Base-by-base conservation (phyloP, 2,888 invertebrate genomes). In the Cephonodes hylas region DNA sequence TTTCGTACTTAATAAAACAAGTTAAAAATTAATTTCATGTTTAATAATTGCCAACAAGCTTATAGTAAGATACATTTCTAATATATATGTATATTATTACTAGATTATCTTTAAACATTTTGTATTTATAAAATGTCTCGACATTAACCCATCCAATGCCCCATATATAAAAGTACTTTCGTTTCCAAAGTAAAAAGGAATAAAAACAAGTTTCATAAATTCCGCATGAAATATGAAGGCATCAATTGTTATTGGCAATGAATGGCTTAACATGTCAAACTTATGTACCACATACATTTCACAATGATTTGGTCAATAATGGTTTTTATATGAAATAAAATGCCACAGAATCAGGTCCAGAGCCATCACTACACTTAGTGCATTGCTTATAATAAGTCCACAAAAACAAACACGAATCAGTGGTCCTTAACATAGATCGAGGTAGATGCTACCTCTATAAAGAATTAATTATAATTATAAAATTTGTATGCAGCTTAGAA, bases 1-100 rank as follows among this genome's bases (percentile, higher is more conserved):
- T 27, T 53, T 15, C 6, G n/a, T 18, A 53, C 27, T 53, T 53
- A 53, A 53, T 31, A 25, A 53, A 53, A 53, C 53, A 46, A 25
- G 18, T 23, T n/a, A n/a, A 42, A 58, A 58, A 58, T 42, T 42
- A 58, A 23, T 23, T 58, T 23, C 38, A 42, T 15, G 42, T 58
- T 58, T 58, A 58, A 58, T 58, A 58, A 58, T 53, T 53, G 53
- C 53, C 53, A 53, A 53, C 53, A 53, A 31, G 53, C 53, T 53
- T 53, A 53, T 31, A 53, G 18, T 53, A 31, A 48, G 25, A 27
- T 48, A 48, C 15, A 27, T 27, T 18, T 27, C 3, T 44, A 44
- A 53, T 53, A 18, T 27, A 25, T 23, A 53, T n/a, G n/a, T n/a
- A n/a, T n/a, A n/a, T n/a, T 48, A 53, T 53, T 15, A 53, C 31